A percentile compares a stretch with the other conserved stretches of the same genome.
These are phyloP conservation scores for Aleiodes testaceus DNA, from an alignment of 2,888 invertebrate genomes.

Conservation along the genomic window DNA sequence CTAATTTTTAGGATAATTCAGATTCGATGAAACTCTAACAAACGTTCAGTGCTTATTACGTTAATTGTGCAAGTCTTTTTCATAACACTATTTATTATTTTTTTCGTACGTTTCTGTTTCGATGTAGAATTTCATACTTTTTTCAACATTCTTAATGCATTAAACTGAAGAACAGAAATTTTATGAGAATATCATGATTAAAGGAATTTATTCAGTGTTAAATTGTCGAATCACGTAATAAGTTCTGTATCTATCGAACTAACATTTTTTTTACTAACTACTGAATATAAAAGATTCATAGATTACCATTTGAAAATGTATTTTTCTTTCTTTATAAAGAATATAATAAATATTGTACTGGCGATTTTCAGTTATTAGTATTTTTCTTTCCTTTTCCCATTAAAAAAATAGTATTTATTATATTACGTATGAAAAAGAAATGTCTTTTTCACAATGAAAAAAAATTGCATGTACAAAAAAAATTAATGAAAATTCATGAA, in stretches of 20 bases:
- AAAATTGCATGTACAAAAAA: slow-evolving; percentile 33
- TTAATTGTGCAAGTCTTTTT: too few relatives aligned
- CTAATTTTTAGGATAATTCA: slow-evolving; percentile 7
- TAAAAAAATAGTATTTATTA: slow-evolving; percentile 25
- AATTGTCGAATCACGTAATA: background rate
- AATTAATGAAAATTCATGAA: slow-evolving; percentile 33
- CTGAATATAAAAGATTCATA: slow-evolving; percentile 22
- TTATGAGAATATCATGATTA: background rate
- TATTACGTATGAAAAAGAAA: background rate
- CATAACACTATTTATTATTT: background rate
- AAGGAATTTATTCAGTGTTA: background rate
- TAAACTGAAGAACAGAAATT: background rate
- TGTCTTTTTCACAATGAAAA: background rate
- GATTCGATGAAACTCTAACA: background rate
- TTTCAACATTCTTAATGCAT: background rate
- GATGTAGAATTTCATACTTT: background rate
- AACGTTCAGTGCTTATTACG: too few relatives aligned
- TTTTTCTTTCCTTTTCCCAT: slow-evolving; percentile 67
- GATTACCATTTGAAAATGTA: slow-evolving; percentile 48
- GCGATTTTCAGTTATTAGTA: slow-evolving; percentile 58
- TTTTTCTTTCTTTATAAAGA: slow-evolving; percentile 63
- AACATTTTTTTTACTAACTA: slow-evolving; percentile 1
- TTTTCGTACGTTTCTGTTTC: slow-evolving; percentile 1
- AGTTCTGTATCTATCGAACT: slow-evolving; percentile 4
- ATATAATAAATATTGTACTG: slow-evolving; percentile 73